Percentiles rank a stretch among this genome's conserved stretches.
Conservation (phyloP, 1,140 invertebrate species). For the Nasonia giraulti region DNA sequence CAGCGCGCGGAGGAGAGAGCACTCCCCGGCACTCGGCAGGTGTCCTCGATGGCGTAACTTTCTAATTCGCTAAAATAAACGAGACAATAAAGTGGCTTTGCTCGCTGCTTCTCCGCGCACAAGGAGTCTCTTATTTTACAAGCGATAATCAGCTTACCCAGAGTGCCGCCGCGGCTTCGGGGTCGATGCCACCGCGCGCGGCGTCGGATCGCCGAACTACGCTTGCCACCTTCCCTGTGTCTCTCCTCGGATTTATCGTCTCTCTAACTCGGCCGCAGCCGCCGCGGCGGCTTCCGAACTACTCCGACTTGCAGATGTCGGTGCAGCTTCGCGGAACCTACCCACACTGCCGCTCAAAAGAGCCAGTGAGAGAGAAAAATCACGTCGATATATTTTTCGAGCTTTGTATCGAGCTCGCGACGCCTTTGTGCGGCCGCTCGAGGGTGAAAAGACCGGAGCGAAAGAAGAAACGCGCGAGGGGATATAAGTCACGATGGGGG, state of each 20-base stretch:
- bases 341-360: too few relatives aligned
- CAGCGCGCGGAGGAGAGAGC: too few relatives aligned
- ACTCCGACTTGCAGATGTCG: not conserved
- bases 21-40: too few relatives aligned
- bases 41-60: not conserved
- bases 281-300: not conserved
- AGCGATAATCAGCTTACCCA: slow-evolving; percentile 39
- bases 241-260: not conserved
- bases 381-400: not conserved
- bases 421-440: not conserved
- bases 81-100: slow-evolving; percentile 33
- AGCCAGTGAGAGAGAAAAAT: too few relatives aligned
- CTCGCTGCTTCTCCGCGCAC: not conserved
- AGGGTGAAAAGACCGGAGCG: slow-evolving; percentile 14
- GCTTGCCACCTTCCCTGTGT: not conserved
- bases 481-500: slow-evolving; percentile 1
- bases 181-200: slow-evolving; percentile 12
- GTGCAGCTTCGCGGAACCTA: too few relatives aligned
- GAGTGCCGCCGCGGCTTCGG: not conserved
- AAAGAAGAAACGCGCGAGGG: not conserved
- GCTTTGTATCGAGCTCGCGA: not conserved
- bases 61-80: slow-evolving; percentile 30
- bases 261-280: not conserved
- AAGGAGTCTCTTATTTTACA: slow-evolving; percentile 30
- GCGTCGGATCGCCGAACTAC: not conserved